phyloP scores from a whole-genome alignment of 2,797 vertebrate genomes.

The Scolopax bukidnonensis region DNA sequence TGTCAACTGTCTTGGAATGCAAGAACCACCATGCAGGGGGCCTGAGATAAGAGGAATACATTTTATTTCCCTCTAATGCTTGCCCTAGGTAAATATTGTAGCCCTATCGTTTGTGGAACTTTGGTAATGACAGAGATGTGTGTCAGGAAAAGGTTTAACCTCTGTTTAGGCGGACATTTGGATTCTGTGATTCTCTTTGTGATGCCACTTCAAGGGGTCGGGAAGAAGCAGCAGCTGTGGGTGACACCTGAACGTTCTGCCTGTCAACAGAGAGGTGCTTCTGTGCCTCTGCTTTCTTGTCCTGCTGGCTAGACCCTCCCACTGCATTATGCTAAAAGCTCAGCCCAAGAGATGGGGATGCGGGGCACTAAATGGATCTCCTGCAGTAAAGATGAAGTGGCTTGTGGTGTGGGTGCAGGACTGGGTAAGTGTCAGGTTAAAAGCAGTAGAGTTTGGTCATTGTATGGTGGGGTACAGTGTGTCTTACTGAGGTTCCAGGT shows the following conservation, averaged over 20 bases:
- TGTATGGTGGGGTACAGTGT: background rate
- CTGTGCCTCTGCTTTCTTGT: background rate
- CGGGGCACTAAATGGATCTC: background rate
- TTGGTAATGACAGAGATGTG: background rate
- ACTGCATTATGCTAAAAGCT: background rate
- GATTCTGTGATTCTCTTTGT: background rate
- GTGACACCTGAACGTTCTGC: background rate
- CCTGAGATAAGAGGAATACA: background rate
- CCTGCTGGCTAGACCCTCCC: background rate
- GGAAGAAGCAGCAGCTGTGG: background rate
- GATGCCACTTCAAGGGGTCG: background rate
- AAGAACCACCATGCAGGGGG: fast-evolving
- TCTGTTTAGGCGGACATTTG: background rate
- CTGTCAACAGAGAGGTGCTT: background rate
- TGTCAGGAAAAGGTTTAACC: background rate
- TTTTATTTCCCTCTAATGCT: background rate
- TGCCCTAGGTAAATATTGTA: background rate
- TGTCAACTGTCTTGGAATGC: background rate
- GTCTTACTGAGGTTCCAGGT: background rate
- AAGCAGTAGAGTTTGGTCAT: background rate
- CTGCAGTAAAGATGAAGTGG: background rate
- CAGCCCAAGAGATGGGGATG: background rate
- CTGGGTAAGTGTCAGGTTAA: background rate
- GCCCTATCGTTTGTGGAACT: background rate
- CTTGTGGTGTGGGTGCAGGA: background rate